phyloP scores from a whole-genome alignment of 2,113 vertebrate species.

The Elanoides forficatus region DNA sequence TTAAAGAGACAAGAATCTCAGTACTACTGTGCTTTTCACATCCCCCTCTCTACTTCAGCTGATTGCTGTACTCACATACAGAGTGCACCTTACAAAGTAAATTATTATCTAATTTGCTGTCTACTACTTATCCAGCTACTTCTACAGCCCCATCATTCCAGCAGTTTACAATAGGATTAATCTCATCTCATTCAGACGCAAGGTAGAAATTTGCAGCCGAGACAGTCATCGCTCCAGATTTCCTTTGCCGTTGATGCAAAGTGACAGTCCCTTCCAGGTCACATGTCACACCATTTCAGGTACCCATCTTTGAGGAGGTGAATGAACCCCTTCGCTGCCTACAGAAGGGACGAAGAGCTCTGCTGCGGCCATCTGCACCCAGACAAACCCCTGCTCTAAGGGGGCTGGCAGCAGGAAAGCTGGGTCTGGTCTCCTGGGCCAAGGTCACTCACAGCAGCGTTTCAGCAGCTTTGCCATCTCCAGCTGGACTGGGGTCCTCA shows the following conservation, averaged over 20 bases:
- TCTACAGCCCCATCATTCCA: neutral
- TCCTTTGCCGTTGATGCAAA: rapidly evolving
- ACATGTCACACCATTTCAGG: neutral
- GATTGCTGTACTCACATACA: neutral
- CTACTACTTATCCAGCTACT: neutral
- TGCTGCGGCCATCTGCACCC: rapidly evolving
- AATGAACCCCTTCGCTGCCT: neutral
- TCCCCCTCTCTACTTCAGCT: neutral
- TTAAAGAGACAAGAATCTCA: neutral
- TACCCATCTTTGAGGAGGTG: neutral
- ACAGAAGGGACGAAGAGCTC: neutral
- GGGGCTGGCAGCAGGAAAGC: neutral
- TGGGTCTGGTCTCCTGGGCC: neutral
- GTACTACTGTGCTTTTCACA: neutral
- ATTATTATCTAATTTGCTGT: neutral
- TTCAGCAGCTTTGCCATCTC: neutral
- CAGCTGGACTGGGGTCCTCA: neutral
- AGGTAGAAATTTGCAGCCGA: neutral
- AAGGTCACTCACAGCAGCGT: rapidly evolving
- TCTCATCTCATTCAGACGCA: neutral
- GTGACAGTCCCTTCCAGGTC: neutral
- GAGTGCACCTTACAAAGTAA: neutral
- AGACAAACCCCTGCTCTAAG: neutral
- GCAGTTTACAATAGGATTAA: neutral
- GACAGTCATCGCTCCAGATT: neutral